Evolutionary conservation across 2,113 vertebrate genomes (phyloP).

Genomic region (Grammomys surdaster): DNA sequence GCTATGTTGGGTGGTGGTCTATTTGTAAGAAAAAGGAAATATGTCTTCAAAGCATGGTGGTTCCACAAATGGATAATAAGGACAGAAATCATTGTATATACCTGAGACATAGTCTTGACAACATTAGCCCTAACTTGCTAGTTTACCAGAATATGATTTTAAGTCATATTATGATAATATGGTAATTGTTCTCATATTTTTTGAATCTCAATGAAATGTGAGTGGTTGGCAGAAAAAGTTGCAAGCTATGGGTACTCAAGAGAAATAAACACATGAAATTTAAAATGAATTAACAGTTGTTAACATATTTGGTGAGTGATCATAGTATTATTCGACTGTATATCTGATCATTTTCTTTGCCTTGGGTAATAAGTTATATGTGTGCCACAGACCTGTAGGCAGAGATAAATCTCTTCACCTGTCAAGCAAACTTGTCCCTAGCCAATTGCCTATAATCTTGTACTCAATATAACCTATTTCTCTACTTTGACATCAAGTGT

Average conservation of each 20-base stretch:
- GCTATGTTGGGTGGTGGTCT: background rate
- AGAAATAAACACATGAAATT: background rate
- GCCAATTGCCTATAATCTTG: background rate
- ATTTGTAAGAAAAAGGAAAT: background rate
- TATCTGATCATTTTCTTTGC: background rate
- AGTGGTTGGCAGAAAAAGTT: background rate
- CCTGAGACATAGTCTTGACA: constrained; percentile 17
- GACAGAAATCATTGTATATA: background rate
- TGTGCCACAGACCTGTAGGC: background rate
- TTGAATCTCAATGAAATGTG: background rate
- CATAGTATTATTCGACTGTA: background rate
- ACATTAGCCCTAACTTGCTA: background rate
- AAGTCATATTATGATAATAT: background rate
- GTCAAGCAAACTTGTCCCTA: background rate
- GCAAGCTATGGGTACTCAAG: background rate
- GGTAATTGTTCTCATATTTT: background rate
- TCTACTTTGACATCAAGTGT: background rate
- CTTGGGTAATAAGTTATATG: background rate
- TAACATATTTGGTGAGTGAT: constrained; percentile 23
- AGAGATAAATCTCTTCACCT: background rate
- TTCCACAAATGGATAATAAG: background rate
- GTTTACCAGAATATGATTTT: background rate
- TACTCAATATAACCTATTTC: background rate
- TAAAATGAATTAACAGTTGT: constrained; percentile 14
- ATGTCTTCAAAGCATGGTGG: background rate